Conservation (phyloP, 2,797 vertebrate species). For the Schizothorax lantsangensis region DNA sequence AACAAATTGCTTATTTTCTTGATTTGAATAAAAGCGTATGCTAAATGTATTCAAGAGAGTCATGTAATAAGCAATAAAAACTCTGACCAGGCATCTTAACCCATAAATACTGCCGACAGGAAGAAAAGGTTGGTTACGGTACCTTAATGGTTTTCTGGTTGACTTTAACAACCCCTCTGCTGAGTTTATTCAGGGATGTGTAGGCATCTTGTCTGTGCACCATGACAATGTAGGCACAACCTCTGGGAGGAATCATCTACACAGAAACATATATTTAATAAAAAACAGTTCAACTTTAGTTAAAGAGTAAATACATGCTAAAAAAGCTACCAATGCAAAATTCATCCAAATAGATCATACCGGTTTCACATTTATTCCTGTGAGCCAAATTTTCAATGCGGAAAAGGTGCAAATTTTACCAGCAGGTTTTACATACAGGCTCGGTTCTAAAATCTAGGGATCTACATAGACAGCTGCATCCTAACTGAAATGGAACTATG, state of each 20-base stretch:
- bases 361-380: not conserved
- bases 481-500: not conserved
- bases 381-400: not conserved
- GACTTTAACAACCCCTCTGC: slow-evolving; percentile 90
- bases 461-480: not conserved
- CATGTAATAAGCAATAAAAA: not conserved
- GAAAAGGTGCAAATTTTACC: not conserved
- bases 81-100: not conserved
- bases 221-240: slow-evolving; percentile 98
- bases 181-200: slow-evolving; percentile 92
- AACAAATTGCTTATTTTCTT: not conserved
- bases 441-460: not conserved
- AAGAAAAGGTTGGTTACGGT: slow-evolving; percentile 44
- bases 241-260: slow-evolving; percentile 98
- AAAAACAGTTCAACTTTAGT: not conserved
- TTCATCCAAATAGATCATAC: too few species aligned
- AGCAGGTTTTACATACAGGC: not conserved
- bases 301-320: not conserved
- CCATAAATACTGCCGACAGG: not conserved
- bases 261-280: not conserved
- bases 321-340: not conserved
- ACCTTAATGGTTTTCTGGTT: slow-evolving; percentile 99
- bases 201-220: slow-evolving; percentile 95
- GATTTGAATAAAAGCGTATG: not conserved
- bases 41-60: not conserved